Conservation (phyloP, 2,797 vertebrate species). For the Chelmon rostratus region DNA sequence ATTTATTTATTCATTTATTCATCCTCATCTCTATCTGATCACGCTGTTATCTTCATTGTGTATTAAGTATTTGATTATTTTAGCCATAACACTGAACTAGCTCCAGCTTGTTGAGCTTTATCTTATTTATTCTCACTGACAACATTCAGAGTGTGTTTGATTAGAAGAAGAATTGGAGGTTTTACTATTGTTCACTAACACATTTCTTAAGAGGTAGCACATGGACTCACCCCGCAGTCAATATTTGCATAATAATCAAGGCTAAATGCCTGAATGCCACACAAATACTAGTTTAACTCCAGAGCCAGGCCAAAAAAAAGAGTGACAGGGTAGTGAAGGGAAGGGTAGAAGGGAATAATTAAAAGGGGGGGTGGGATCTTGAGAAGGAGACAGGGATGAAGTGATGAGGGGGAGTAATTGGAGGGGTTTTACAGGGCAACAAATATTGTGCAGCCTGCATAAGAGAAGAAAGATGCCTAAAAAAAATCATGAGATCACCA, state of each 20-base stretch:
- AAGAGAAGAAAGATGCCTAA: background rate
- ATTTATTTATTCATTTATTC: conserved; percentile 14
- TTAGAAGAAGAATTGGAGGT: background rate
- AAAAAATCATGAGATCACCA: background rate
- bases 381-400: conserved; percentile 1
- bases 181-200: background rate
- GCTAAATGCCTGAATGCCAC: conserved; percentile 35
- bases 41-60: background rate
- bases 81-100: background rate
- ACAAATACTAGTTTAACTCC: conserved; percentile 22
- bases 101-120: background rate
- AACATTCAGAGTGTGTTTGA: background rate
- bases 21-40: background rate
- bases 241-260: conserved; percentile 58
- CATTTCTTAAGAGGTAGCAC: background rate
- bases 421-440: conserved; percentile 22
- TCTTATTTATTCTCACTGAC: background rate
- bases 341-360: conserved; percentile 25
- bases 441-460: conserved; percentile 14
- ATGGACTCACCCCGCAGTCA: conserved; percentile 11
- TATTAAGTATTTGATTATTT: conserved; percentile 8
- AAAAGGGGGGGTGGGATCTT: background rate
- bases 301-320: conserved; percentile 43
- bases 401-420: conserved; percentile 20
- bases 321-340: background rate